Evolutionary conservation across 1,140 invertebrate species (phyloP).

Genomic region (Antheraea pernyi): DNA sequence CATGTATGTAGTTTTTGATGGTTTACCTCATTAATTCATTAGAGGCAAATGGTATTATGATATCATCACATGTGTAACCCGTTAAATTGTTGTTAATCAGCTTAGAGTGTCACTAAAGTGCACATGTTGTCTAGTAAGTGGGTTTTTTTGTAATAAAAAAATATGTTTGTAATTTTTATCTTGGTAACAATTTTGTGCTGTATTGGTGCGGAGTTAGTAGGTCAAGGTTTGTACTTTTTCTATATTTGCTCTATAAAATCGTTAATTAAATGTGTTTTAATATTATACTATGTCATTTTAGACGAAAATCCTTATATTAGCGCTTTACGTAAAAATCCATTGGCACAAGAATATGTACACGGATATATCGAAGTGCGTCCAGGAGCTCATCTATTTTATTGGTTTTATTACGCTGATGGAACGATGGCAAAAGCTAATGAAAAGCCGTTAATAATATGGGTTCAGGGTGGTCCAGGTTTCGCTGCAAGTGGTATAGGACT

Average conservation of each 20-base stretch:
- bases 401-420: slow-evolving; percentile 67
- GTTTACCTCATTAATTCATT: slow-evolving; percentile 55
- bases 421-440: slow-evolving; percentile 34
- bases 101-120: slow-evolving; percentile 40
- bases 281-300: slow-evolving; percentile 3
- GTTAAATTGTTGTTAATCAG: slow-evolving; percentile 41
- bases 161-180: not conserved
- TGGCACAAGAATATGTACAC: slow-evolving; percentile 48
- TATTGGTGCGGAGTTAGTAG: not conserved
- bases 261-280: not conserved
- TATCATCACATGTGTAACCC: slow-evolving; percentile 47
- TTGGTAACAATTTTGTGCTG: not conserved
- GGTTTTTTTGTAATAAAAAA: slow-evolving; percentile 14
- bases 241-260: not conserved
- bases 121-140: slow-evolving; percentile 37
- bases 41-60: slow-evolving; percentile 48
- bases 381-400: slow-evolving; percentile 62
- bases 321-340: slow-evolving; percentile 32
- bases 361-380: slow-evolving; percentile 60
- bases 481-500: slow-evolving; percentile 62
- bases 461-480: slow-evolving; percentile 64
- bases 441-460: slow-evolving; percentile 69
- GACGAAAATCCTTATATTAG: slow-evolving; percentile 51
- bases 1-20: slow-evolving; percentile 42
- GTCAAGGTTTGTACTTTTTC: not conserved